Percentiles rank a stretch among this genome's conserved stretches.
phyloP scores from a whole-genome alignment of 1,140 invertebrate genomes.

The Rhopalosiphum padi region DNA sequence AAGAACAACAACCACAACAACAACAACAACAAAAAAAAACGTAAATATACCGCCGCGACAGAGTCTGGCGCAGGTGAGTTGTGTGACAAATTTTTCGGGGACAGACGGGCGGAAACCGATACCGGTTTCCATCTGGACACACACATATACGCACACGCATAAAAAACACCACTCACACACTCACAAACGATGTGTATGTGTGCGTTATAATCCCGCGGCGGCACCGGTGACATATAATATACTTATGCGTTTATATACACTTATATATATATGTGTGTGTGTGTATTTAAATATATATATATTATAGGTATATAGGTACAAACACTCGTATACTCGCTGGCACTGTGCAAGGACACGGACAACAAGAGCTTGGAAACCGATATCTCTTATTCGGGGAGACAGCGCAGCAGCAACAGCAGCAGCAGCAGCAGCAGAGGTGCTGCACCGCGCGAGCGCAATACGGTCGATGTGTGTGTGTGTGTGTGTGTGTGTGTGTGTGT shows the following conservation, averaged over 20 bases:
- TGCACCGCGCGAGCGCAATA: slow-evolving; percentile 17
- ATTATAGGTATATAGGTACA: not conserved
- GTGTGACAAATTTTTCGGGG: slow-evolving; percentile 55
- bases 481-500: not conserved
- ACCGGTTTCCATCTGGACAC: slow-evolving; percentile 52
- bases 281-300: not conserved
- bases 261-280: no score
- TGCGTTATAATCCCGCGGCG: slow-evolving; percentile 36
- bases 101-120: slow-evolving; percentile 44
- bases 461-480: not conserved
- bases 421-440: no score
- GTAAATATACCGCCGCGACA: not conserved
- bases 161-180: not conserved
- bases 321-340: not conserved
- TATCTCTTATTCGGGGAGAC: slow-evolving; percentile 51
- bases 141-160: not conserved
- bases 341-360: not conserved
- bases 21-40: not conserved
- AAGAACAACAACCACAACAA: not conserved
- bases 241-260: not conserved
- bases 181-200: no score
- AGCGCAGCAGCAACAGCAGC: not conserved
- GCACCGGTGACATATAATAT: slow-evolving; percentile 1
- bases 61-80: slow-evolving; percentile 37
- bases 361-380: slow-evolving; percentile 54